Conservation (phyloP, 2,113 vertebrate species). For the Mola mola region DNA sequence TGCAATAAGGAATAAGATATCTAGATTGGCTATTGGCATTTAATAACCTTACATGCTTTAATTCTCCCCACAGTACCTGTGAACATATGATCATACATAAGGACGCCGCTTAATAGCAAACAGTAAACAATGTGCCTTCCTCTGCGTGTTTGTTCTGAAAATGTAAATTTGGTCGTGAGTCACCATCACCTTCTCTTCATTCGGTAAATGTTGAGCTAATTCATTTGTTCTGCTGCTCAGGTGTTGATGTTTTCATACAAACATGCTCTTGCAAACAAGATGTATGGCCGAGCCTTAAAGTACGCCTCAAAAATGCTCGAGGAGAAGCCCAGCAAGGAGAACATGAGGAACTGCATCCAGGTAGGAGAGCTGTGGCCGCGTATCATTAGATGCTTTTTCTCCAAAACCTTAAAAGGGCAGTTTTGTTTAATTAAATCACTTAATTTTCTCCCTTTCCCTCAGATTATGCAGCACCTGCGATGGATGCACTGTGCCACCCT, state of each 20-base stretch:
- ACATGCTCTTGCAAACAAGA: constrained; percentile 93
- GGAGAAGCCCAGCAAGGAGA: constrained; percentile 97
- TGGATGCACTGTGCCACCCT: constrained; percentile 94
- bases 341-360: constrained; percentile 97
- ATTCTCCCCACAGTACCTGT: no score
- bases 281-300: constrained; percentile 94
- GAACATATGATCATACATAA: no score
- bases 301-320: constrained; percentile 94
- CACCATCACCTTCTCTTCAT: background rate
- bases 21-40: no score
- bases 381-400: no score
- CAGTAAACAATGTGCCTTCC: no score
- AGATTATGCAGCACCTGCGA: constrained; percentile 95
- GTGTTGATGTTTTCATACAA: constrained; percentile 97
- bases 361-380: constrained; percentile 61
- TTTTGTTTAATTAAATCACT: background rate
- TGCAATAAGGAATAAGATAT: no score
- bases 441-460: constrained; percentile 9
- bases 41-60: background rate
- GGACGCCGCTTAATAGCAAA: no score
- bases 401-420: no score
- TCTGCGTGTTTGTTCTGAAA: background rate
- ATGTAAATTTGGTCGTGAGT: background rate
- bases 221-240: constrained; percentile 67
- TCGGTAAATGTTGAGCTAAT: background rate